Percentiles rank a stretch among this genome's conserved stretches.
These are phyloP conservation scores for Lineus longissimus DNA, from an alignment of 1,140 invertebrate genomes.

Conservation along the genomic window DNA sequence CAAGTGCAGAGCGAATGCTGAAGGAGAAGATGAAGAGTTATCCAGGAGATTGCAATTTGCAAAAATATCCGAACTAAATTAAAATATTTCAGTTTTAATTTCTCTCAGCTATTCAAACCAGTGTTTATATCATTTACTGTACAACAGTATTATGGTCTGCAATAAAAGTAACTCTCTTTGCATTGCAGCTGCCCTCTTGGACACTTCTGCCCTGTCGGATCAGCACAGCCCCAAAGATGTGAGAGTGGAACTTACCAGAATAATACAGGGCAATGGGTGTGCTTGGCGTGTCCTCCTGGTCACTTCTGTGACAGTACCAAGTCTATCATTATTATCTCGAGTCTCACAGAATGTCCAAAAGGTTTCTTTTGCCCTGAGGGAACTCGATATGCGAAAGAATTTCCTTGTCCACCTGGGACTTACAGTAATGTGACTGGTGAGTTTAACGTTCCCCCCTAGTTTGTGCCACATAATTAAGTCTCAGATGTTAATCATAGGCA, in stretches of 20 bases:
- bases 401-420: conserved; percentile 45
- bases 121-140: too few relatives aligned
- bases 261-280: conserved; percentile 29
- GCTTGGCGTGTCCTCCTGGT: conserved; percentile 42
- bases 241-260: conserved; percentile 45
- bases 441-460: too few relatives aligned
- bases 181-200: conserved; percentile 40
- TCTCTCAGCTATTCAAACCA: too few relatives aligned
- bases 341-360: conserved; percentile 41
- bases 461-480: too few relatives aligned
- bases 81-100: too few relatives aligned
- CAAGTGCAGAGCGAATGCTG: too few relatives aligned
- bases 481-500: too few relatives aligned
- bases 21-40: too few relatives aligned
- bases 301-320: conserved; percentile 49
- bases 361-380: conserved; percentile 44
- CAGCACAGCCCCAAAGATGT: conserved; percentile 32
- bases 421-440: conserved; percentile 22
- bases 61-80: too few relatives aligned
- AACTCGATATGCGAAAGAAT: conserved; percentile 37
- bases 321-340: conserved; percentile 36
- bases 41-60: too few relatives aligned
- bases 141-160: too few relatives aligned
- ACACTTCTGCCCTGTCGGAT: conserved; percentile 38
- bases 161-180: too few relatives aligned